Base-by-base conservation (phyloP, 2,888 invertebrate species). In the Heliconius ismenius region DNA sequence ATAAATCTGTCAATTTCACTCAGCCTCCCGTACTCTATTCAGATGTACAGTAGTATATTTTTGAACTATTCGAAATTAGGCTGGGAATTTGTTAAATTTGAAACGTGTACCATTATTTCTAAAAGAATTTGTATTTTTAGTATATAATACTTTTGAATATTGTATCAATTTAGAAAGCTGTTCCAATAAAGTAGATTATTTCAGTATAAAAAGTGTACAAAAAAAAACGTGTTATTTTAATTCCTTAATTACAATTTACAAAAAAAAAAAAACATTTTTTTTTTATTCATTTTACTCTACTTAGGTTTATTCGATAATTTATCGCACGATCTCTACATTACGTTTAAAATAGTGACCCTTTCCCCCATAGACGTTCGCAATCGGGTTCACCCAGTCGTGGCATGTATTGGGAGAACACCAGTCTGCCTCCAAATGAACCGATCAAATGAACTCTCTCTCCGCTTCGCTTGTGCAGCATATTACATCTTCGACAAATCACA, bases 1-100 rank as follows among this genome's bases (percentile, higher is more conserved):
- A 93, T 93, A 93, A 93, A 93, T 92, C 93, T 93, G 93, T 92
- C 93, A 92, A 92, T 92, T 92, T 92, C 93, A 92, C 90, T 92
- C 92, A 91, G 85, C 86, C 89, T 87, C 86, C 89, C 87, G 85
- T 85, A 86, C 86, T 82, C 87, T 86, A 85, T 86, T 84, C 85
- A 82, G 82, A 80, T 81, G 72, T 77, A 80, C 75, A 76, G 74
- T 79, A 73, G 76, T 58, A 70, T 81, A 85, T 83, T 84, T 79
- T 79, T 78, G 74, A 79, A 77, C 63, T 77, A 74, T 78, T 72
- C 80, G 82, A 82, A 70, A 79, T 36, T 65, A 70, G 69, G n/a
- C 36, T 63, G 28, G 18, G 24, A 26, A 24, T 39, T 39, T 28
- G 24, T 10, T 4, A 18, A 11, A 15, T 28, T 69, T 43, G 15